phyloP scores from a whole-genome alignment of 2,797 vertebrate genomes.

The Epinephelus malabaricus region DNA sequence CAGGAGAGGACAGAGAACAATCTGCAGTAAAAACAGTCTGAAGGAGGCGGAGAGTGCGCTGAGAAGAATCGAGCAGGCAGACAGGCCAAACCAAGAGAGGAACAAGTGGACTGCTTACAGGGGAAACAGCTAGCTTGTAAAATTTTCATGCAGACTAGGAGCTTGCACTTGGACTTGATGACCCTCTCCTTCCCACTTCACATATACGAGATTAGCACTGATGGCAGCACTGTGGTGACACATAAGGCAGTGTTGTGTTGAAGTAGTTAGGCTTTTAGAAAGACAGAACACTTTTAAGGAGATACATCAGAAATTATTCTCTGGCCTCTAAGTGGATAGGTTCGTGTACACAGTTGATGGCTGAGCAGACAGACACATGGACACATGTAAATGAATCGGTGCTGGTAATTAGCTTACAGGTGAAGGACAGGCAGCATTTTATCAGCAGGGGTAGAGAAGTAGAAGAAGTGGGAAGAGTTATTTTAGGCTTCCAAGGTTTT shows the following conservation, averaged over 20 bases:
- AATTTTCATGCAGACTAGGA: conserved; percentile 31
- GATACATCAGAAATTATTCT: neutral
- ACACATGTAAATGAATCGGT: conserved; percentile 27
- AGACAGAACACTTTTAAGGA: neutral
- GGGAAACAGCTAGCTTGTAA: conserved; percentile 34
- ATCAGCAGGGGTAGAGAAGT: conserved; percentile 14
- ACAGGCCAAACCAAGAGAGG: conserved; percentile 7
- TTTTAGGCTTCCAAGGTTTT: conserved; percentile 36
- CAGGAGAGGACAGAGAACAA: conserved; percentile 47
- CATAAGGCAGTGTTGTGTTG: neutral
- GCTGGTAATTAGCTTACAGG: conserved; percentile 45
- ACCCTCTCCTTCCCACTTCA: conserved; percentile 14
- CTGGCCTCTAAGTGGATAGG: conserved; percentile 26
- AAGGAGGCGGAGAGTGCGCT: conserved; percentile 49
- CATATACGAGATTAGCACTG: neutral
- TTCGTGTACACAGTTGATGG: neutral
- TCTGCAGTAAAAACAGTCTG: conserved; percentile 44
- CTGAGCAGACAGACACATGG: conserved; percentile 21
- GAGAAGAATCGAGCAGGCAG: conserved; percentile 46
- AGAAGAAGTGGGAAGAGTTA: conserved; percentile 37
- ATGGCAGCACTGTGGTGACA: neutral
- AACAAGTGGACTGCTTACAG: conserved; percentile 41
- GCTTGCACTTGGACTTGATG: conserved; percentile 24
- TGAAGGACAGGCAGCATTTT: conserved; percentile 23
- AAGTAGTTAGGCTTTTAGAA: conserved; percentile 1